Percentiles rank a stretch among this genome's conserved stretches.
These are phyloP conservation scores for Oryzias sinensis DNA, from an alignment of 2,797 vertebrate species.

Conservation along the genomic window DNA sequence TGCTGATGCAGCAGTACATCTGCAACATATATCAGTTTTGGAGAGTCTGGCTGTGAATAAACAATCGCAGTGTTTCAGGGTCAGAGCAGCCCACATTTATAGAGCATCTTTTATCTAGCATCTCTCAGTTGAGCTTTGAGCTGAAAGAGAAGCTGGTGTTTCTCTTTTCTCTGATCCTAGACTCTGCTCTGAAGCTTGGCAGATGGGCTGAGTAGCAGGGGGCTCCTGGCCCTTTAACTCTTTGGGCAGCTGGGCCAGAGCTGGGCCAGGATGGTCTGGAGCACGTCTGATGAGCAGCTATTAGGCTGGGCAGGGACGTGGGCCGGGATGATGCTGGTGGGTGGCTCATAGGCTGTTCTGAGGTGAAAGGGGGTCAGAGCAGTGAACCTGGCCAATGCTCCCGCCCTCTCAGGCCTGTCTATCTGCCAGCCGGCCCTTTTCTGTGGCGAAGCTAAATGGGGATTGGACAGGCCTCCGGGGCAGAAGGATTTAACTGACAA, in stretches of 20 bases:
- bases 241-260: slow-evolving; percentile 71
- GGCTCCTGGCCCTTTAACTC: slow-evolving; percentile 75
- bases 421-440: slow-evolving; percentile 61
- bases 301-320: slow-evolving; percentile 51
- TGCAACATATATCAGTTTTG: slow-evolving; percentile 21
- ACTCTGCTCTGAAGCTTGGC: slow-evolving; percentile 67
- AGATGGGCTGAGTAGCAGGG: slow-evolving; percentile 77
- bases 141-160: slow-evolving; percentile 54
- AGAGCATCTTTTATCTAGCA: slow-evolving; percentile 63
- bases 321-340: slow-evolving; percentile 37
- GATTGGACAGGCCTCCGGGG: slow-evolving; percentile 62
- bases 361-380: slow-evolving; percentile 58
- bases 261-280: slow-evolving; percentile 59
- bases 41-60: slow-evolving; percentile 37
- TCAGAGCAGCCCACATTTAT: slow-evolving; percentile 68
- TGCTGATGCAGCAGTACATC: slow-evolving; percentile 50
- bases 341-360: slow-evolving; percentile 58
- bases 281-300: slow-evolving; percentile 72
- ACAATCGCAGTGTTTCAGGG: slow-evolving; percentile 54
- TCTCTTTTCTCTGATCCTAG: slow-evolving; percentile 63
- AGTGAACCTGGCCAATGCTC: slow-evolving; percentile 59
- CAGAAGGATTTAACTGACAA: slow-evolving; percentile 65
- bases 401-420: slow-evolving; percentile 50
- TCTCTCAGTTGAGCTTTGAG: slow-evolving; percentile 54
- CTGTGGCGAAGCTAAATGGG: slow-evolving; percentile 60